Evolutionary conservation across 2,797 vertebrate genomes (phyloP), one percentile per base, ranked within the genome.

Genomic region (Chiroxiphia lanceolata): DNA sequence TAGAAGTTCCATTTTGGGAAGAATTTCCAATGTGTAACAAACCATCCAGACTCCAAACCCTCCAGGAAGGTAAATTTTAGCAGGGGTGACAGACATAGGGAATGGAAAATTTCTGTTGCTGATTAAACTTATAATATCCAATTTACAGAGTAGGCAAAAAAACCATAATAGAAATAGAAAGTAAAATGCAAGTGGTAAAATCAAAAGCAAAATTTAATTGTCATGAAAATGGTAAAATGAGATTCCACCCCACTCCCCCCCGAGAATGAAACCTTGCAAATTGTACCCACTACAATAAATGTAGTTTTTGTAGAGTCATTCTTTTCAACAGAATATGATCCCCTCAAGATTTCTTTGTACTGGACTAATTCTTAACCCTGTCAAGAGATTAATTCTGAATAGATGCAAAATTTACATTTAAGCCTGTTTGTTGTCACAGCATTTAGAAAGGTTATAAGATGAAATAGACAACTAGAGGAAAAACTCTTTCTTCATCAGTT

Each of bases 211-310:
- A 71, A 38, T 4, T 15, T 59, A 11, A 26, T 68, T 65, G 9
- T 27, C 17, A 60, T 59, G 16, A 76, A 93, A 93, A 81, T 17
- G 1, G 15, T 45, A 86, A 78, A 25, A 51, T 53, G 5, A 48
- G 2, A 22, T 18, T 34, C 3, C 6, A 2, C 11, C 16, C 3
- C 4, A 56, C 8, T 3, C 13, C 12, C 3, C 4, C 13, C 5
- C 10, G n/a, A 23, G 77, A 84, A 74, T 12, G 8, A 51, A 95
- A 61, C 20, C 60, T 61, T 87, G 9, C 3, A 67, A 84, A 65
- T n/a, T 75, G 6, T 14, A 65, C 8, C 6, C 4, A 26, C 7
- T 51, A 33, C 14, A 59, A 80, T 33, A 77, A 80, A 60, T 29
- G 10, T 7, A 51, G 13, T 51, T 84, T 79, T 74, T 16, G 57